These are phyloP conservation scores for Timema podura DNA, from an alignment of 2,888 invertebrate genomes.

Conservation along the genomic window DNA sequence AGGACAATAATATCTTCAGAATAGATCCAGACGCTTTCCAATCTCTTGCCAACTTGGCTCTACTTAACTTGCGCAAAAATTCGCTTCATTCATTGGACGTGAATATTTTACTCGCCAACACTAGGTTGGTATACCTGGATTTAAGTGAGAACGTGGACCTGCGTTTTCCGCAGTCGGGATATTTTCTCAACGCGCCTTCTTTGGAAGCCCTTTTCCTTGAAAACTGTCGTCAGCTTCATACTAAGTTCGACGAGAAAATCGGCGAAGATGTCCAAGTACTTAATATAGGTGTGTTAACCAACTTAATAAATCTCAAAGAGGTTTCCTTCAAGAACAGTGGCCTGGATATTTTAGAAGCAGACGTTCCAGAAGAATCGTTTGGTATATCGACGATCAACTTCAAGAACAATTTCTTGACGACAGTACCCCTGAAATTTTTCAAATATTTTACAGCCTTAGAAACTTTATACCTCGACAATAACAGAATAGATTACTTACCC, in stretches of 20 bases:
- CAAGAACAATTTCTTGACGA: conserved; percentile 3
- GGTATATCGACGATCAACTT: neutral
- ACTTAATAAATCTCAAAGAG: neutral
- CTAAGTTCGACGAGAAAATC: neutral
- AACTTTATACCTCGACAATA: neutral
- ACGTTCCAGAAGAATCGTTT: neutral
- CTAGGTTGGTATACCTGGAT: neutral
- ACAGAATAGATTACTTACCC: neutral
- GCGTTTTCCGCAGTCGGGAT: neutral
- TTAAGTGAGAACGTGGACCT: neutral
- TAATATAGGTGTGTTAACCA: neutral
- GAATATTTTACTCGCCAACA: neutral
- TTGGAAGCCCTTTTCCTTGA: conserved; percentile 4
- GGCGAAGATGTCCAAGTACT: neutral
- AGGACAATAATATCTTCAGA: neutral
- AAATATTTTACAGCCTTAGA: neutral
- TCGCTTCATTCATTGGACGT: neutral
- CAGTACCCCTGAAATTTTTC: neutral
- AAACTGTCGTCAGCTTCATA: conserved; percentile 3
- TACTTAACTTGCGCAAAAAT: conserved; percentile 3
- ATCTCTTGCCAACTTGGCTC: neutral
- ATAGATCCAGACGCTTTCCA: neutral
- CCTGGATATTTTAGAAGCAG: neutral
- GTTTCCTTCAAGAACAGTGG: conserved; percentile 8
- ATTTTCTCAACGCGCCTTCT: neutral